Evolutionary conservation across 2,888 invertebrate species (phyloP).

Genomic region (Crossocerus cetratus): DNA sequence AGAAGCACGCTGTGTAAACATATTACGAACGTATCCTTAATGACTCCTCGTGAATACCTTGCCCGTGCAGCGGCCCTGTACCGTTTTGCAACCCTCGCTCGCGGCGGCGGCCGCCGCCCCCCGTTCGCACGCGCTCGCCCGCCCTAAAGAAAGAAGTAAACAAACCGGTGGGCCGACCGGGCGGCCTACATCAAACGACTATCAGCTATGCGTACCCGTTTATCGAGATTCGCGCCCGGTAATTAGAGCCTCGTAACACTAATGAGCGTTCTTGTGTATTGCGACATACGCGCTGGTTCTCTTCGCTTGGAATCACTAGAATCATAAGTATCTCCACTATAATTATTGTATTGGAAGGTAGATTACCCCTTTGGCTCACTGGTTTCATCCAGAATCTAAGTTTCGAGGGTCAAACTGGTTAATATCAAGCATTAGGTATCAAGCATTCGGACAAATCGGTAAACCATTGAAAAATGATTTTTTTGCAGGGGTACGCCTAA

Average conservation of each 20-base stretch:
- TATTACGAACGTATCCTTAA: constrained; percentile 72
- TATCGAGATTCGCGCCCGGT: neutral
- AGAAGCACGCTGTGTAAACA: constrained; percentile 74
- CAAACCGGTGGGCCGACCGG: neutral
- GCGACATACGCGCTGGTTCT: neutral
- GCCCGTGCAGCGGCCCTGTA: constrained; percentile 20
- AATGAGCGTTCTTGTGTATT: neutral
- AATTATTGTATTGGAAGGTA: too few relatives aligned
- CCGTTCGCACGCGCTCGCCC: neutral
- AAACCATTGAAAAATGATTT: too few relatives aligned
- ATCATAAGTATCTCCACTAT: too few relatives aligned
- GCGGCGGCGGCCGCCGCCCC: too few relatives aligned
- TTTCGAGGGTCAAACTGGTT: too few relatives aligned
- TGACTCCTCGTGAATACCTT: constrained; percentile 62
- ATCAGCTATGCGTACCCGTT: neutral
- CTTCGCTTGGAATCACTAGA: too few relatives aligned
- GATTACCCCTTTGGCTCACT: too few relatives aligned
- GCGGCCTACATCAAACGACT: neutral
- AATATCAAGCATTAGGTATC: too few relatives aligned
- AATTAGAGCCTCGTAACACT: constrained; percentile 1
- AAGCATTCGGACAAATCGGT: too few relatives aligned
- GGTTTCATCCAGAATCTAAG: too few relatives aligned
- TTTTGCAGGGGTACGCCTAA: too few relatives aligned
- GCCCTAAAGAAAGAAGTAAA: constrained; percentile 11
- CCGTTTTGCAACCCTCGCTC: constrained; percentile 27